Conservation (phyloP, 2,888 invertebrate genomes). For the Limnephilus lunatus region DNA sequence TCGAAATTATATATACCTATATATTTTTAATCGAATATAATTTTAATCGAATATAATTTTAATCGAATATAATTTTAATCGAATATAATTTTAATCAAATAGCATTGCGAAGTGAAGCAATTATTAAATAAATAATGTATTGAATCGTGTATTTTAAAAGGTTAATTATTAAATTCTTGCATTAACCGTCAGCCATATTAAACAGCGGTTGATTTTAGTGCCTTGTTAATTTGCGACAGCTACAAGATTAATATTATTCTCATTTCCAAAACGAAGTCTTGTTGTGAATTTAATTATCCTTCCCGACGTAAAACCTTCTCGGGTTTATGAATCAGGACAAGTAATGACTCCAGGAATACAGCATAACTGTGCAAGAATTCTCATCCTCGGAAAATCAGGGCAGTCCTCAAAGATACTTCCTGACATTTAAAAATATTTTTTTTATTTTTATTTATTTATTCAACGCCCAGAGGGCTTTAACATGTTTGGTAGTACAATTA, state of each 20-base stretch:
- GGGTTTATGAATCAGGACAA: constrained; percentile 6
- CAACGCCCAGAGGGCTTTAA: too few relatives aligned
- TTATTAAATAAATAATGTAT: background rate
- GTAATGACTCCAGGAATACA: constrained; percentile 23
- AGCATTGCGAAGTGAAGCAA: background rate
- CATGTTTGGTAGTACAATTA: too few relatives aligned
- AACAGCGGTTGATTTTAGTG: background rate
- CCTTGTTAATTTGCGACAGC: constrained; percentile 3
- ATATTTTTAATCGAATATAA: too few relatives aligned
- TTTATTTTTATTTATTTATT: too few relatives aligned
- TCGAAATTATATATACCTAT: too few relatives aligned
- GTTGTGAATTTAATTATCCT: constrained; percentile 28
- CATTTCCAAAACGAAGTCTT: background rate
- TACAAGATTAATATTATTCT: constrained; percentile 19
- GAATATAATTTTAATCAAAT: background rate
- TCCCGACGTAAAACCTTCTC: background rate
- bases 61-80: too few relatives aligned
- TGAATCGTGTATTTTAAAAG: background rate
- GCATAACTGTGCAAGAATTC: background rate
- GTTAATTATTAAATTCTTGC: background rate
- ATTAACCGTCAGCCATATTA: background rate
- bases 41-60: too few relatives aligned
- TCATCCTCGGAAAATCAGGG: background rate
- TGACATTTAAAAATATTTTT: too few relatives aligned
- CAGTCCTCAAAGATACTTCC: background rate